Evolutionary conservation across 2,797 vertebrate species (phyloP), one percentile per base, ranked within the genome.

Genomic region (Zalophus californianus): DNA sequence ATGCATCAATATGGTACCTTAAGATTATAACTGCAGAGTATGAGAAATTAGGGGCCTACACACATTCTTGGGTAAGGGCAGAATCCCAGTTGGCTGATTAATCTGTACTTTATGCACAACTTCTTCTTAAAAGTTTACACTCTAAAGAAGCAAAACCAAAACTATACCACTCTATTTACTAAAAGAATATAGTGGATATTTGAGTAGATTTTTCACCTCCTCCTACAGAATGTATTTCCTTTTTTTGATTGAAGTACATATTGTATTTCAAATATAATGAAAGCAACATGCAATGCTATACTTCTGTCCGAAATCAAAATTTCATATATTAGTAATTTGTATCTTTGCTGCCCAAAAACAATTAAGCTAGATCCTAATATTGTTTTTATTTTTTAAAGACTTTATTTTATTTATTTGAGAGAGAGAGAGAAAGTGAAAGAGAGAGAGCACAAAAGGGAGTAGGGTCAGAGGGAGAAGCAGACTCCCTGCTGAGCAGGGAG

Each of bases 91-190:
- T 1, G 15, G 83, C 21, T 82, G 94, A 95, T 38, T n/a, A 80
- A 90, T n/a, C 14, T 91, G n/a, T 48, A 89, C 52, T 44, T 41
- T 93, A 48, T 44, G 41, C 7, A 38, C 10, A 83, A 75, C 20
- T 80, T 91, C 32, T 73, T 86, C 44, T 38, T 84, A 94, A 95
- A 94, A 7, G 41, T 95, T 14, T 41, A 94, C 41, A 52, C 75
- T 86, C 62, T 58, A 70, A 60, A 77, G 79, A 94, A 86, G 10
- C 32, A n/a, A 90, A 88, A 41, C 29, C 35, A 10, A 56, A 66
- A 90, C 48, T 72, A 35, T 0, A 9, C 8, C 15, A 44, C 23
- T 77, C 44, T 48, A 41, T 44, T 9, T 83, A 48, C 70, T 56
- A 25, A 84, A 70, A 85, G 64, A 97, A 13, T 64, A 11, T 9